These are phyloP conservation scores for Cygnus olor DNA, from an alignment of 2,797 vertebrate genomes.

Conservation along the genomic window DNA sequence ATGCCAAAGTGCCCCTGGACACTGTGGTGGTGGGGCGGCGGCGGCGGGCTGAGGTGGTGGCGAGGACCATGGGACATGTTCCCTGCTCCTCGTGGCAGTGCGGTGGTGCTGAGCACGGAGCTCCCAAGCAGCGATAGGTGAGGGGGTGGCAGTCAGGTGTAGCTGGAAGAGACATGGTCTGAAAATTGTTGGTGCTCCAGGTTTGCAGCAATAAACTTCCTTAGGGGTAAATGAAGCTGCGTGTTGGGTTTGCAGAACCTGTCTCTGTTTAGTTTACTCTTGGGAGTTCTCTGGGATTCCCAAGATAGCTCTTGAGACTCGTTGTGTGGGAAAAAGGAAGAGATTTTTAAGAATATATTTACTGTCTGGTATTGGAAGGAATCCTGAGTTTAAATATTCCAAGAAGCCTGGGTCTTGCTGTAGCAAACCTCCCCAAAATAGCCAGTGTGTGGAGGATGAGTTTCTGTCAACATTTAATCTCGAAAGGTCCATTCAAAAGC, in stretches of 20 bases:
- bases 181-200: not conserved
- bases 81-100: not conserved
- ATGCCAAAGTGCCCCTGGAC: too few species aligned
- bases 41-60: not conserved
- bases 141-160: not conserved
- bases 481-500: not conserved
- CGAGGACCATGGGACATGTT: not conserved
- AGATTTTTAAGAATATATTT: constrained; percentile 12
- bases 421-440: not conserved
- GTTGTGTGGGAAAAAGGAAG: not conserved
- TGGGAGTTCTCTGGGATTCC: not conserved
- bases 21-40: not conserved
- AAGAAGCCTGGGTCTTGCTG: not conserved
- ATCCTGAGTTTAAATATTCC: not conserved
- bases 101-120: not conserved
- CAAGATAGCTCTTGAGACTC: not conserved
- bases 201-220: not conserved
- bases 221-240: not conserved
- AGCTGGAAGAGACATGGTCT: not conserved
- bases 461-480: not conserved
- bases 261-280: not conserved
- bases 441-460: not conserved
- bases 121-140: not conserved
- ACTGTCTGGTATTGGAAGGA: constrained; percentile 2
- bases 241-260: not conserved